Evolutionary conservation across 2,888 invertebrate genomes (phyloP).

Genomic region (Callosobruchus maculatus): DNA sequence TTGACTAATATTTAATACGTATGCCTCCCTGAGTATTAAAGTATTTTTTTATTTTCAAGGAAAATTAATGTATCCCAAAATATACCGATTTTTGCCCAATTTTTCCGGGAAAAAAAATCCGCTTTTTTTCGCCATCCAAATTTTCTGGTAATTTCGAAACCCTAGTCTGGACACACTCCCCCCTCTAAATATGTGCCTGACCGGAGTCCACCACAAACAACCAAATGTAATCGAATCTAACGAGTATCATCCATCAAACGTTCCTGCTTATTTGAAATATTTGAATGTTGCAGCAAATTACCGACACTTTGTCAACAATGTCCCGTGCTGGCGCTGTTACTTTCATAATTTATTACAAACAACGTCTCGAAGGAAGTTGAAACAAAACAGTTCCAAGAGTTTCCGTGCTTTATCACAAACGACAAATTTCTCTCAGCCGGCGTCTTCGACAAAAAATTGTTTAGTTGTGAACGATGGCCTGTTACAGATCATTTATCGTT

Average conservation of each 20-base stretch:
- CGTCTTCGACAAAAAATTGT: neutral
- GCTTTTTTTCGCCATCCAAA: too few species aligned
- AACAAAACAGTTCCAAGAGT: neutral
- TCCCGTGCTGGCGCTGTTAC: neutral
- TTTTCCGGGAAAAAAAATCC: too few species aligned
- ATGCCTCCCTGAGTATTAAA: too few species aligned
- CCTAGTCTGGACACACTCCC: too few species aligned
- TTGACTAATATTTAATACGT: too few species aligned
- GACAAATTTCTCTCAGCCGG: neutral
- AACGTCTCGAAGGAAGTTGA: slow-evolving; percentile 21
- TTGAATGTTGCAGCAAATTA: neutral
- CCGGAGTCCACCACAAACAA: too few species aligned
- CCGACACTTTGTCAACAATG: neutral
- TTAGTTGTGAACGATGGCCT: neutral
- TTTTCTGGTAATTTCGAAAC: too few species aligned
- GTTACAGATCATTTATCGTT: neutral
- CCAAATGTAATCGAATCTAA: too few species aligned
- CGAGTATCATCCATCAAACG: neutral
- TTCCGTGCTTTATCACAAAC: neutral
- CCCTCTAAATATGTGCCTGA: too few species aligned
- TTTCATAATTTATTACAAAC: slow-evolving; percentile 17
- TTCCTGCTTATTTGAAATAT: neutral
- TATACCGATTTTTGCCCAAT: too few species aligned
- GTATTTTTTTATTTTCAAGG: too few species aligned
- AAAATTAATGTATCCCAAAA: too few species aligned